These are phyloP conservation scores for Anhinga rufa DNA, from an alignment of 2,113 vertebrate species.

Conservation along the genomic window DNA sequence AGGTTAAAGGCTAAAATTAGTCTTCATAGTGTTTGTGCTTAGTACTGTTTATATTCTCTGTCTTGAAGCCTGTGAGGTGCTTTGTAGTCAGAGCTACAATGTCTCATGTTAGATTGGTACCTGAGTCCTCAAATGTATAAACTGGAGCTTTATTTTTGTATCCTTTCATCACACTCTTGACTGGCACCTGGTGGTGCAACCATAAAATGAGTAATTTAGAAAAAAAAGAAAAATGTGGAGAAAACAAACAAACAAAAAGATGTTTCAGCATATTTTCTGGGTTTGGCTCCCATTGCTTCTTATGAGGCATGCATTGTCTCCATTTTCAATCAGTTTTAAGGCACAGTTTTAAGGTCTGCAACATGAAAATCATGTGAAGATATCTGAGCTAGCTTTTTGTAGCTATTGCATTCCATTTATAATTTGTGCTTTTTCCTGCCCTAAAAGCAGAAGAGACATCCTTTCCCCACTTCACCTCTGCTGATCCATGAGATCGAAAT, in stretches of 20 bases:
- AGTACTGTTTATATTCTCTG: neutral
- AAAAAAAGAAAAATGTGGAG: neutral
- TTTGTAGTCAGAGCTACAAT: neutral
- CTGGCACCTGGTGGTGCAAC: neutral
- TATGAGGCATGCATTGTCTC: neutral
- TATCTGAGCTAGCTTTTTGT: neutral
- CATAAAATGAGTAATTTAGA: neutral
- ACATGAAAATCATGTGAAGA: neutral
- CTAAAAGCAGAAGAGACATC: neutral
- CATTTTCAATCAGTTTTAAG: neutral
- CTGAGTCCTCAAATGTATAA: neutral
- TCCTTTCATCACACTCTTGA: neutral
- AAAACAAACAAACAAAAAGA: neutral
- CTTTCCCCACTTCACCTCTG: neutral
- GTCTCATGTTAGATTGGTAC: neutral
- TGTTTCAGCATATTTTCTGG: neutral
- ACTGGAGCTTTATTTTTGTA: neutral
- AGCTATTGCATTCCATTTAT: neutral
- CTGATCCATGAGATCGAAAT: neutral
- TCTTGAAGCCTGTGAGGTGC: neutral
- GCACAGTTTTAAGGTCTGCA: neutral
- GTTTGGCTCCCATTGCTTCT: neutral
- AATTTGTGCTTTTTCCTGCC: neutral
- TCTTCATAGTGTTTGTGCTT: neutral
- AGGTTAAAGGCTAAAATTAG: neutral